A percentile compares a stretch with the other conserved stretches of the same genome.
Evolutionary conservation across 2,113 vertebrate species (phyloP).

Genomic region (Murina feae): DNA sequence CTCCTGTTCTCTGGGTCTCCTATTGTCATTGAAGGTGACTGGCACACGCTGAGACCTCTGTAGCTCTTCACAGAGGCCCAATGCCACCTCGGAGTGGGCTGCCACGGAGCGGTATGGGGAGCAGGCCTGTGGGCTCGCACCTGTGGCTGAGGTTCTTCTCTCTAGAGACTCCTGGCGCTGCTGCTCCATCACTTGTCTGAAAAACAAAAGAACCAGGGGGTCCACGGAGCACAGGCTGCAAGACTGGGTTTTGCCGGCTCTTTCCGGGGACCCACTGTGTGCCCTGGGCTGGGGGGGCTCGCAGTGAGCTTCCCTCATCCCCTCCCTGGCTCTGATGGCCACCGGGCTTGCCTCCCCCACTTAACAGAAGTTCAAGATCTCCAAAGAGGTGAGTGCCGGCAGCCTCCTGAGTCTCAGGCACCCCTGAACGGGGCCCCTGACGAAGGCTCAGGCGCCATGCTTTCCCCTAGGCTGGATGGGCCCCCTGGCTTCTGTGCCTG

Average conservation of each 20-base stretch:
- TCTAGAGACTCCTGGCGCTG: slow-evolving; percentile 93
- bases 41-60: rapidly evolving
- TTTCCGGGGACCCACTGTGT: rapidly evolving
- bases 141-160: slow-evolving; percentile 93
- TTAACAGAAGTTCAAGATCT: neutral
- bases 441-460: neutral
- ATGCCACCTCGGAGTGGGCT: rapidly evolving
- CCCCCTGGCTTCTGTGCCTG: neutral
- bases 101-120: rapidly evolving
- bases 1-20: no score
- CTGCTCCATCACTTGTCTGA: slow-evolving; percentile 96
- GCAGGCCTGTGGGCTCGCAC: slow-evolving; percentile 69
- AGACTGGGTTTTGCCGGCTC: rapidly evolving
- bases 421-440: neutral
- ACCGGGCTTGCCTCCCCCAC: neutral
- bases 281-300: no score
- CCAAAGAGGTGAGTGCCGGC: rapidly evolving
- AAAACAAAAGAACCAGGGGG: slow-evolving; percentile 20
- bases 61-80: neutral
- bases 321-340: rapidly evolving
- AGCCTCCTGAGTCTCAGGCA: neutral
- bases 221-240: rapidly evolving
- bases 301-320: rapidly evolving
- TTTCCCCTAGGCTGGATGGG: neutral
- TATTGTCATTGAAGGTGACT: rapidly evolving